Evolutionary conservation across 2,113 vertebrate species (phyloP), one percentile per base, ranked within the genome.

Genomic region (Pelodiscus sinensis): DNA sequence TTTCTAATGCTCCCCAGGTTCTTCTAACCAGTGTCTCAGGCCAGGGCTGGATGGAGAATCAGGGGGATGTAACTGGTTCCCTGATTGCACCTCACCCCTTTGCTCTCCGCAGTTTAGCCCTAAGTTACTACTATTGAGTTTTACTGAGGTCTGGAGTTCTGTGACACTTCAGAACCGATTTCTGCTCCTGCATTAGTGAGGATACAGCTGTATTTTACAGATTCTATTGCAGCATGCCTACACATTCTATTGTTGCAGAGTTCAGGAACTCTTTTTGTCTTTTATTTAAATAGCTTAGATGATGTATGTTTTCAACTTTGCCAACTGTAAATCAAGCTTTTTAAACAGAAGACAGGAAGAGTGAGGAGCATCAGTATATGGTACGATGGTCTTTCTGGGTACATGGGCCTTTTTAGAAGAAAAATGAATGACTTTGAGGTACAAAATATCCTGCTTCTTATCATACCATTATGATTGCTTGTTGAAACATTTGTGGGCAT

Each of bases 241-340:
- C 44, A 31, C 38, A 71, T 84, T 79, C 86, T 51, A 1, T n/a
- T 80, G 8, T 54, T 87, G 81, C 3, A 21, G 82, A 84, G 14
- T 27, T 18, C 81, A 58, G 71, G 52, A 71, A 8, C 75, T 87
- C n/a, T 55, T 89, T 88, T 78, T 35, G 75, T 31, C n/a, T 88
- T 94, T 88, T 85, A 62, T 90, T 89, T 92, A 91, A 86, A 84
- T 81, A 85, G 82, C 85, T 51, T 82, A 92, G 77, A 55, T 58
- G 77, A 55, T 58, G 31, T 81, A 73, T 68, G n/a, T 90, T 87
- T 87, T 71, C 60, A 71, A 71, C 35, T 81, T 60, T 31, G 22
- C 54, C 62, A 14, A 60, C 68, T 88, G 71, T 91, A n/a, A 51
- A 1, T 62, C 51, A 82, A 88, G 44, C 71, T 80, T 73, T 84